Evolutionary conservation across 2,888 invertebrate species (phyloP).

Genomic region (Stramonita haemastoma): DNA sequence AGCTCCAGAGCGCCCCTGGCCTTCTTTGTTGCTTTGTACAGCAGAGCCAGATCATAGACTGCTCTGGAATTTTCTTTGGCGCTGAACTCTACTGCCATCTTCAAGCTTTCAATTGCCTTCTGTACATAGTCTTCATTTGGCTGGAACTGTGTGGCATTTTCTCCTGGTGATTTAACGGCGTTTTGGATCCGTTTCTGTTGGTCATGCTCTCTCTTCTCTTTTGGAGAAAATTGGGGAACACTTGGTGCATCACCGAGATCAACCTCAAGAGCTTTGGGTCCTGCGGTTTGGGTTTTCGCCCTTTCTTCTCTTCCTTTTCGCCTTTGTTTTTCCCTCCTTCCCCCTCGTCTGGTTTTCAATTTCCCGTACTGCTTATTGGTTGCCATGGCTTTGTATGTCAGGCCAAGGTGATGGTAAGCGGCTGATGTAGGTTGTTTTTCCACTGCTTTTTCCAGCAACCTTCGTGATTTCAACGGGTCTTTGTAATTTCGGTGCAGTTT

Average conservation of each 20-base stretch:
- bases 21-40: background rate
- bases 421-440: slow-evolving; percentile 10
- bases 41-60: slow-evolving; percentile 20
- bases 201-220: background rate
- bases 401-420: slow-evolving; percentile 34
- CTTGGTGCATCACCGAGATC: background rate
- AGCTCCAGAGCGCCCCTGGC: background rate
- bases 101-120: background rate
- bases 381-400: slow-evolving; percentile 37
- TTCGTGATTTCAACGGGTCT: slow-evolving; percentile 5
- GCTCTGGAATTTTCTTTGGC: slow-evolving; percentile 20
- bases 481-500: slow-evolving; percentile 23
- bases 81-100: slow-evolving; percentile 7
- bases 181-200: background rate
- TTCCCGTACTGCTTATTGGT: slow-evolving; percentile 17
- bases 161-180: slow-evolving; percentile 18
- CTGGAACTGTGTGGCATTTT: background rate
- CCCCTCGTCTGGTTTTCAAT: slow-evolving; percentile 20
- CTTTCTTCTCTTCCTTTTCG: background rate
- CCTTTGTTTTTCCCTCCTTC: background rate
- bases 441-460: slow-evolving; percentile 29
- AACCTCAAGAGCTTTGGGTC: background rate
- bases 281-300: background rate
- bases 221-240: background rate
- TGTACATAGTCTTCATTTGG: background rate